Conservation (phyloP, 2,797 vertebrate genomes). For the Simalia tracyae region DNA sequence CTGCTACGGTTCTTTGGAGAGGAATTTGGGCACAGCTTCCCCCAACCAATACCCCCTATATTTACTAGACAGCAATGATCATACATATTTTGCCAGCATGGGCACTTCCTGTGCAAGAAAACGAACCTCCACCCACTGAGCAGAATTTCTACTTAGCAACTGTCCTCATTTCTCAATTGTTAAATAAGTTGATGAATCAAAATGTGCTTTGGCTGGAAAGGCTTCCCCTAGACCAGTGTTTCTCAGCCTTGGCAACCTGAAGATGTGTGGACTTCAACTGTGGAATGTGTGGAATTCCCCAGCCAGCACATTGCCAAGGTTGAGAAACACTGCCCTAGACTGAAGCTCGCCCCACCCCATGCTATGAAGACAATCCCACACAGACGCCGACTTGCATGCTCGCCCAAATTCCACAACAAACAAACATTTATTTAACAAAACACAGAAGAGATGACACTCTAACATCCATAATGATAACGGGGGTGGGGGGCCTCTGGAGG, state of each 20-base stretch:
- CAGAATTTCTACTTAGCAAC: neutral
- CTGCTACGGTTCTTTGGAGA: neutral
- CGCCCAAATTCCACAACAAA: slow-evolving; percentile 40
- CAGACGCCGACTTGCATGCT: too few relatives aligned
- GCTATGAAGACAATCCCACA: neutral
- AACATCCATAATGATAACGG: slow-evolving; percentile 27
- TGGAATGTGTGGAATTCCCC: neutral
- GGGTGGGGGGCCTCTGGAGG: slow-evolving; percentile 13
- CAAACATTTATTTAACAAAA: slow-evolving; percentile 72
- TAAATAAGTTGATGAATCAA: neutral
- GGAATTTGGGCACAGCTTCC: neutral
- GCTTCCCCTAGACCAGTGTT: neutral
- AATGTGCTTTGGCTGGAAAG: neutral
- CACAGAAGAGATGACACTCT: slow-evolving; percentile 43
- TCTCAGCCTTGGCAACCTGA: neutral
- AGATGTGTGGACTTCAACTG: neutral
- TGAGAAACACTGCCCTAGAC: neutral
- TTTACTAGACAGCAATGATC: neutral
- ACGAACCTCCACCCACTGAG: neutral
- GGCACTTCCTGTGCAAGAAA: neutral
- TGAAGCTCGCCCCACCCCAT: too few relatives aligned
- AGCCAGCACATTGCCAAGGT: neutral
- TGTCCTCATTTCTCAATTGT: neutral
- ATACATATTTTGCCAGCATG: neutral
- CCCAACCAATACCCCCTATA: neutral